Evolutionary conservation across 35 echinoderm and acorn worm species (phyloP).

Genomic region (Patiria miniata): DNA sequence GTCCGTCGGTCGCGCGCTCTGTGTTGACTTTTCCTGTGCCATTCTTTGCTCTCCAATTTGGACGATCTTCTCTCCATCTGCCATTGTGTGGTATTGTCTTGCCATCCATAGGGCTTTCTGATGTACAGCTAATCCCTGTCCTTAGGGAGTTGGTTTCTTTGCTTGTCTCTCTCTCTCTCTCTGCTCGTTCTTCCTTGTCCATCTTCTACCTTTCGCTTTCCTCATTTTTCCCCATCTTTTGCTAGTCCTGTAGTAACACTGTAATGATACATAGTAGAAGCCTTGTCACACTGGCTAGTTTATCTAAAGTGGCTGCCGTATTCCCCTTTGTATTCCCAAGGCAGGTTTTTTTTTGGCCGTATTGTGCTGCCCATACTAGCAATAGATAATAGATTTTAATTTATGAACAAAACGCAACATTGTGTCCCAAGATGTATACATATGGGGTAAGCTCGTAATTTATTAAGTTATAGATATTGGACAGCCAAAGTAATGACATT

Average conservation of each 20-base stretch:
- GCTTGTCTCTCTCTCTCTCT: background rate
- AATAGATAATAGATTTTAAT: conserved; percentile 14
- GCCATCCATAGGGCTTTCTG: conserved; percentile 12
- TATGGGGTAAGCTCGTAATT: conserved; percentile 9
- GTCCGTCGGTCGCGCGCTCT: background rate
- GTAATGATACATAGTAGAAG: background rate
- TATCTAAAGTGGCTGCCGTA: background rate
- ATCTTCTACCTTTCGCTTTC: background rate
- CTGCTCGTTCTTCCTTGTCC: background rate
- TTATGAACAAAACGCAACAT: conserved; percentile 17
- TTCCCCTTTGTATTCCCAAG: background rate
- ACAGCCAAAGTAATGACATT: background rate
- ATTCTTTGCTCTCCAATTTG: conserved; percentile 28
- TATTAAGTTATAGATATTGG: conserved; percentile 10
- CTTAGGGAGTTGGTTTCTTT: conserved; percentile 20
- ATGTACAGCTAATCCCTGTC: conserved; percentile 8
- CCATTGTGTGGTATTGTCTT: conserved; percentile 25
- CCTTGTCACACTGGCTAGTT: background rate
- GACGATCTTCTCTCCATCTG: conserved; percentile 24
- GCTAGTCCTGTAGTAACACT: conserved; percentile 2
- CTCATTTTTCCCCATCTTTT: background rate
- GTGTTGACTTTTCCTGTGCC: conserved; percentile 16
- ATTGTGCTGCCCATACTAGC: background rate
- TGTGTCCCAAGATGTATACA: background rate
- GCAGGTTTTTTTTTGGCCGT: background rate